phyloP scores from a whole-genome alignment of 2,888 invertebrate species.

The Notocelia uddmanniana region DNA sequence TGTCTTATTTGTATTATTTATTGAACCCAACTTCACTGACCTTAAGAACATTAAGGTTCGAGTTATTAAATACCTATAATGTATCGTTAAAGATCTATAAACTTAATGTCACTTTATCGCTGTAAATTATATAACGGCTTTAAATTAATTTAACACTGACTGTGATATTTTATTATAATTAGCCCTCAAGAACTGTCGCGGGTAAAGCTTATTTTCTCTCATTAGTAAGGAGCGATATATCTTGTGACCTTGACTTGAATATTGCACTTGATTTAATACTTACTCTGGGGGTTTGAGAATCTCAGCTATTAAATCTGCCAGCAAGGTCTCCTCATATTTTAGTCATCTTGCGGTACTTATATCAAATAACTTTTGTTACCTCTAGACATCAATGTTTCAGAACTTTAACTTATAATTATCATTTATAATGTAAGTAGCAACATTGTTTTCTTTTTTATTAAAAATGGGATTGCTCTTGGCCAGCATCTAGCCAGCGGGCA shows the following conservation, averaged over 20 bases:
- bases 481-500: too few relatives aligned
- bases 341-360: background rate
- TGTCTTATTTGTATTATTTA: conserved; percentile 42
- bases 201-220: conserved; percentile 31
- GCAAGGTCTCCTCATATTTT: background rate
- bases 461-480: too few relatives aligned
- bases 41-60: conserved; percentile 37
- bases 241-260: conserved; percentile 26
- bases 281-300: background rate
- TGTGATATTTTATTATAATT: conserved; percentile 39
- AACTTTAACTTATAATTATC: too few relatives aligned
- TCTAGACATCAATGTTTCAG: too few relatives aligned
- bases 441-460: too few relatives aligned
- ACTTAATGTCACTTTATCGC: conserved; percentile 36
- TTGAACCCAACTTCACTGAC: conserved; percentile 34
- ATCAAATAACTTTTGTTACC: conserved; percentile 9
- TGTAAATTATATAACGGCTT: conserved; percentile 23
- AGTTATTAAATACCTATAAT: conserved; percentile 39
- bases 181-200: conserved; percentile 26
- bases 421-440: too few relatives aligned
- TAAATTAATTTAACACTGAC: conserved; percentile 34
- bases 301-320: background rate
- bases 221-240: conserved; percentile 31
- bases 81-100: conserved; percentile 39
- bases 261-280: background rate